Evolutionary conservation across 2,888 invertebrate genomes (phyloP).

Genomic region (Blastobasis adustella): DNA sequence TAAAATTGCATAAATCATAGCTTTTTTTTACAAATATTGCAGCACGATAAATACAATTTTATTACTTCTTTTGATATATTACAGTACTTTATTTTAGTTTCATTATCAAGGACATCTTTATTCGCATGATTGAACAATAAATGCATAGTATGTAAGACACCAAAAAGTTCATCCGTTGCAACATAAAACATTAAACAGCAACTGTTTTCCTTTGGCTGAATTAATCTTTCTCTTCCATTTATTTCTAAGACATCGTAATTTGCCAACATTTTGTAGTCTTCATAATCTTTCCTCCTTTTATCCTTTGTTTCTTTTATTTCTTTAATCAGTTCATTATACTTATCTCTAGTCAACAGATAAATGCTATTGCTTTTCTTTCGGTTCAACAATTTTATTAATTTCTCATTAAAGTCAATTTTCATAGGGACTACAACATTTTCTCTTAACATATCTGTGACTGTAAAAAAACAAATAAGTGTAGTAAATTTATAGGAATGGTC

Average conservation of each 20-base stretch:
- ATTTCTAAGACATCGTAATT: slow-evolving; percentile 44
- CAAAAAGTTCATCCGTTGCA: slow-evolving; percentile 42
- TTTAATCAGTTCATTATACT: slow-evolving; percentile 45
- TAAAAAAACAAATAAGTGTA: neutral
- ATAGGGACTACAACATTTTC: slow-evolving; percentile 28
- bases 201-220: slow-evolving; percentile 35
- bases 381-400: slow-evolving; percentile 32
- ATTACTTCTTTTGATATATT: slow-evolving; percentile 57
- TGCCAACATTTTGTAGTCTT: slow-evolving; percentile 49
- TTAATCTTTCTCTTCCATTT: slow-evolving; percentile 35
- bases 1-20: neutral
- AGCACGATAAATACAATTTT: slow-evolving; percentile 48
- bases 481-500: too few relatives aligned
- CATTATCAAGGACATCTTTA: slow-evolving; percentile 37
- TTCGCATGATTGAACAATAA: slow-evolving; percentile 45
- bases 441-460: slow-evolving; percentile 33
- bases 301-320: slow-evolving; percentile 41
- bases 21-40: slow-evolving; percentile 32
- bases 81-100: slow-evolving; percentile 53
- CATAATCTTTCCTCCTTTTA: slow-evolving; percentile 36
- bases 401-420: slow-evolving; percentile 44
- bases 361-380: slow-evolving; percentile 48
- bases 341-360: slow-evolving; percentile 32
- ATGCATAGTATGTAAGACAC: slow-evolving; percentile 54
- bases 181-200: slow-evolving; percentile 44